Base-by-base conservation (phyloP, 2,113 vertebrate species). In the Phrynosoma platyrhinos region DNA sequence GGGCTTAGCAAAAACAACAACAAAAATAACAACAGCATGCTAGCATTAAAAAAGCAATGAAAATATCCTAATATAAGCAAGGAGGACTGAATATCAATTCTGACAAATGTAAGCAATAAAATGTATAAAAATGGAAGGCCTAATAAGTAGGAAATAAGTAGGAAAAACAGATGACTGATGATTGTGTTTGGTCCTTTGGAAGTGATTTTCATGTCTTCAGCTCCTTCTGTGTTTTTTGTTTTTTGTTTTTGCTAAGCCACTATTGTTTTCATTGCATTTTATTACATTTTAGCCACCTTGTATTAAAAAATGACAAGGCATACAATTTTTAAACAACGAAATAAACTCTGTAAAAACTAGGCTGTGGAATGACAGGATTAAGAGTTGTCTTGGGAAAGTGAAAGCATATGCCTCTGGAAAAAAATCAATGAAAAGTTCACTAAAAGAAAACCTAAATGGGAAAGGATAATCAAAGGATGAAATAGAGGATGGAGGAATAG, bases 351-450 rank as follows among this genome's bases (percentile, higher is more conserved):
- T 53, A 16, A 69, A 66, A 86, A 79, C 30, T 36, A 78, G 69
- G 4, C 78, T 42, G 71, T 23, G 58, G 27, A 32, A 64, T 77
- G 30, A 27, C 82, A 80, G 79, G 2, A 74, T 52, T 32, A 78
- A 64, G 9, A 9, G 23, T 53, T 84, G 74, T 4, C 62, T 85
- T 85, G 23, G 77, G 30, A 64, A 83, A 79, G 1, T 81, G 20
- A 30, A 83, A 8, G 71, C 68, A 78, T 3, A 68, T 20, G 14
- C 72, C n/a, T 23, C 1, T 18, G 13, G 20, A 81, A 3, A 9
- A 68, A 87, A 80, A 69, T 4, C 36, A 66, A 72, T 79, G 20
- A 77, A 92, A 91, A 8, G 40, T 71, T 87, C 55, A 6, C 7
- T 79, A 75, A 12, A 76, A 21, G 52, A 6, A 88, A 66, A 87